phyloP scores from a whole-genome alignment of 1,140 invertebrate species.

The Lucilia cuprina region DNA sequence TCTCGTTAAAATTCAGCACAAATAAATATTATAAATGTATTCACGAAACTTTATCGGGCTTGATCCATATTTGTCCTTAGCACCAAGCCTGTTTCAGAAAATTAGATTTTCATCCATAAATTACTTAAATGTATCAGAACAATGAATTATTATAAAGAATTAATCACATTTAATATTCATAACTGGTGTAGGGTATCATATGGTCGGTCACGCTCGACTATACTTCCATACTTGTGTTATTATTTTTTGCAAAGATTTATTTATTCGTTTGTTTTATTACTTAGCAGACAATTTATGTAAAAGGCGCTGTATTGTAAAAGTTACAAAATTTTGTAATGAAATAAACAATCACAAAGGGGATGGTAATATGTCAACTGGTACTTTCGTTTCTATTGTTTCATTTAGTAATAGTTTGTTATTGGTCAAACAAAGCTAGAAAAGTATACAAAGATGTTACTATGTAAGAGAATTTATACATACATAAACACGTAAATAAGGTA shows the following conservation, averaged over 20 bases:
- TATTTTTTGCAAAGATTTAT: not conserved
- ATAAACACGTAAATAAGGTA: not conserved
- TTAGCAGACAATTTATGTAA: not conserved
- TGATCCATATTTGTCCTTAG: too few relatives aligned
- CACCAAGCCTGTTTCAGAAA: too few relatives aligned
- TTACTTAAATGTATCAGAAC: too few relatives aligned
- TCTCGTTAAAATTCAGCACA: too few relatives aligned
- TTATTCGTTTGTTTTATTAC: not conserved
- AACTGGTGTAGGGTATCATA: too few relatives aligned
- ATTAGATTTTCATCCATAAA: too few relatives aligned
- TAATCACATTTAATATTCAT: too few relatives aligned
- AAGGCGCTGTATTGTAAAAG: not conserved
- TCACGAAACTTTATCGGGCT: too few relatives aligned
- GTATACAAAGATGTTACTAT: not conserved
- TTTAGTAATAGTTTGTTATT: not conserved
- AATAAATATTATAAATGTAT: too few relatives aligned
- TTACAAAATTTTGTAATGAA: not conserved
- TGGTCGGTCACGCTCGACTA: too few relatives aligned
- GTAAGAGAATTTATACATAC: not conserved
- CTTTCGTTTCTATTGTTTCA: not conserved
- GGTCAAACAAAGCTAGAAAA: not conserved
- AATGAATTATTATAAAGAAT: too few relatives aligned
- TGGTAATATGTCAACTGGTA: conserved; percentile 8
- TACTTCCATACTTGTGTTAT: too few relatives aligned
- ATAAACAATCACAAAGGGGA: not conserved